phyloP scores from a whole-genome alignment of 2,797 vertebrate genomes.

The Sebastes iracundus region DNA sequence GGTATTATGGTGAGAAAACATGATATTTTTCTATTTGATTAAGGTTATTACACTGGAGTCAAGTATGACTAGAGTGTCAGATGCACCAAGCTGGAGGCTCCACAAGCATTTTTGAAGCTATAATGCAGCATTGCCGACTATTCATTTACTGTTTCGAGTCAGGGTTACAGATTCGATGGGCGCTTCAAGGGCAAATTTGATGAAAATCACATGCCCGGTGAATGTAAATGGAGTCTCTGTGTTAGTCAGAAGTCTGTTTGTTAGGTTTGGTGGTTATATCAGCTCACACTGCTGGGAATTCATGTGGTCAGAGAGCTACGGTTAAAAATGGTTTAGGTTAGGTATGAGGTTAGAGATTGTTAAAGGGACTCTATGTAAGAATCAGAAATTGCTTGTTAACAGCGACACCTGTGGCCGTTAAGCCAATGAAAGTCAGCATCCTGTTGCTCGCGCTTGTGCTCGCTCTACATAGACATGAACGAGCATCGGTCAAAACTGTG shows the following conservation, averaged over 20 bases:
- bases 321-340: not conserved
- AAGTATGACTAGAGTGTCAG: not conserved
- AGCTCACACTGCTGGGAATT: not conserved
- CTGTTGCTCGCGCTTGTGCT: too few relatives aligned
- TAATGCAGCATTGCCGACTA: not conserved
- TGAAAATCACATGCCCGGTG: not conserved
- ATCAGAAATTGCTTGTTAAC: too few relatives aligned
- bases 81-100: not conserved
- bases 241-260: not conserved
- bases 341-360: too few relatives aligned
- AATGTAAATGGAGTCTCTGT: not conserved
- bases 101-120: too few relatives aligned
- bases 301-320: not conserved
- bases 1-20: not conserved
- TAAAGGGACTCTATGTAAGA: too few relatives aligned
- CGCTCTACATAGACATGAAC: too few relatives aligned
- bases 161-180: not conserved
- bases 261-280: not conserved
- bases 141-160: not conserved
- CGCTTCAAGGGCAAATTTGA: not conserved
- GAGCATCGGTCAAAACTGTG: too few relatives aligned
- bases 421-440: too few relatives aligned
- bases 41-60: constrained; percentile 25
- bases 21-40: constrained; percentile 22
- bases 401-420: too few relatives aligned